phyloP scores from a whole-genome alignment of 2,797 vertebrate genomes.

The Gambelia wislizenii region DNA sequence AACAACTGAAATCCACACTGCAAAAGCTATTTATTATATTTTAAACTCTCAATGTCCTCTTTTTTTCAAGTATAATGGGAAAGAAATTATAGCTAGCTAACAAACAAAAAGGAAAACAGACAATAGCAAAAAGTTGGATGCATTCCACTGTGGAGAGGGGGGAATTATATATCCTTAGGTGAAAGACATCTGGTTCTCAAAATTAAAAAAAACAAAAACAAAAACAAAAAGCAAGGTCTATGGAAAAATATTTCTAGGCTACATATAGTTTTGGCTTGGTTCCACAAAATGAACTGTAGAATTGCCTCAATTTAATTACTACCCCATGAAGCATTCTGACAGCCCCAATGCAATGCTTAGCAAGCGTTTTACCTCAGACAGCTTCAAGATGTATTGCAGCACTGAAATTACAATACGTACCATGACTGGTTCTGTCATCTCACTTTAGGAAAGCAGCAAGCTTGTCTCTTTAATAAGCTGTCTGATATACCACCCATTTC shows the following conservation, averaged over 20 bases:
- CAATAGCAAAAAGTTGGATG: constrained; percentile 24
- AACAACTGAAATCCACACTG: constrained; percentile 32
- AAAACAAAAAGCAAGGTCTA: constrained; percentile 27
- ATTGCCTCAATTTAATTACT: constrained; percentile 77
- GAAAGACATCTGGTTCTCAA: background rate
- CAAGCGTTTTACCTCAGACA: constrained; percentile 77
- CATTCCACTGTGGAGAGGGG: constrained; percentile 13
- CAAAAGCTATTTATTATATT: constrained; percentile 24
- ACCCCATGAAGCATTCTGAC: constrained; percentile 73
- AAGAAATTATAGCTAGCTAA: constrained; percentile 17
- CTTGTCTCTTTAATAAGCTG: constrained; percentile 79
- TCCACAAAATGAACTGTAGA: constrained; percentile 70
- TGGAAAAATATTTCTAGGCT: constrained; percentile 68
- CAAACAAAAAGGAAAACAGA: constrained; percentile 40
- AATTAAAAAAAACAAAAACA: background rate
- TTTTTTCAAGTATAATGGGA: constrained; percentile 35
- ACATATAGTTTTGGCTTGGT: constrained; percentile 69
- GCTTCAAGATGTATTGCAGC: constrained; percentile 69
- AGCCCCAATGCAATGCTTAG: constrained; percentile 72
- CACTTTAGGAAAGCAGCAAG: constrained; percentile 60
- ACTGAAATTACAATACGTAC: constrained; percentile 72
- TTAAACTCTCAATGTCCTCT: constrained; percentile 24
- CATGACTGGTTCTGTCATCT: constrained; percentile 75
- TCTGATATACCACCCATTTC: constrained; percentile 77
- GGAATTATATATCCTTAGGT: constrained; percentile 5